Evolutionary conservation across 2,888 invertebrate species (phyloP), one percentile per base, ranked within the genome.

Genomic region (Mesochorus sp.): DNA sequence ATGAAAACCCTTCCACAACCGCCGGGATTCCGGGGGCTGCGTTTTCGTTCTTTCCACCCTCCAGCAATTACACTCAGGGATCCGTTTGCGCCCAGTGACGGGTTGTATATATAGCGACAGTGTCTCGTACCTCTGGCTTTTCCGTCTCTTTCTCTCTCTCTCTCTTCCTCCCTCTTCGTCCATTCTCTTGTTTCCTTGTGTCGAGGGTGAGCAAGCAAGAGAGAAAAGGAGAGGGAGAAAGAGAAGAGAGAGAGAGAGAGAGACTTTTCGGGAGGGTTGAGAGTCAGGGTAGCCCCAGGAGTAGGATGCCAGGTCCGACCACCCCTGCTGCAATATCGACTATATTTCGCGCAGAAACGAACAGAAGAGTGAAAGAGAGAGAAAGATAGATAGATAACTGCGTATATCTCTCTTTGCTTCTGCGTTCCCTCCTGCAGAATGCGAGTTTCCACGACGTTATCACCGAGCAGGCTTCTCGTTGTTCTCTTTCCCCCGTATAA

Each of bases 281-380:
- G 55, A 79, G 81, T 76, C 66, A 39, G 80, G 76, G 74, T 75
- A 68, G 73, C 62, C 59, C 75, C 74, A 62, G 78, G 79, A 80
- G 82, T 72, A 75, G 64, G n/a, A 55, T 57, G 47, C 47, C 55
- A 44, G 37, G 24, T 24, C 57, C 14, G 24, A 24, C 59, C 71
- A 70, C 78, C 78, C 76, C 66, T 80, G 84, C 79, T 89, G 88
- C 87, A 88, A 85, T 88, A 89, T 88, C 83, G 86, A 88, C 86
- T 86, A 79, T 84, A 81, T 82, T 81, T 57, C 72, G 39, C 72
- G 68, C 72, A 75, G 81, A 59, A 79, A 70, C 47, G n/a, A 31
- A 51, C 42, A 19, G 19, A 28, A 17, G 37, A 42, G n/a, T 42
- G 8, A 66, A 3, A 47, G 47, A 55, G 47, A 57, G 6, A 47